Conservation (phyloP, 2,888 invertebrate genomes). For the Imbricaverruca yamaguchii region DNA sequence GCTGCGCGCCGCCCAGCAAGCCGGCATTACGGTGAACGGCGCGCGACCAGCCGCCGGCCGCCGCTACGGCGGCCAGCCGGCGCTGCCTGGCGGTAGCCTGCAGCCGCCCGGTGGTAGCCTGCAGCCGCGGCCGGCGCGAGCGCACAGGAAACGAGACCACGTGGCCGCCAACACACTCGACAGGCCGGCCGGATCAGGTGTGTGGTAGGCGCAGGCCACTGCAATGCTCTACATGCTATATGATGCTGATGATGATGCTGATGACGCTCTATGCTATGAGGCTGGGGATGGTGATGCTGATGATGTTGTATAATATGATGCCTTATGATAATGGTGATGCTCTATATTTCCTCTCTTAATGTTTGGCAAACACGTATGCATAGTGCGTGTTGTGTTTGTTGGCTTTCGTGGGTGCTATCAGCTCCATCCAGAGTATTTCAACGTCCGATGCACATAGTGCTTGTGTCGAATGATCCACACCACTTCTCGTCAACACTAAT, state of each 20-base stretch:
- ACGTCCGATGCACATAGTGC: too few species aligned
- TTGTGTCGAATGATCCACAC: too few species aligned
- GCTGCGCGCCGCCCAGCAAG: not conserved
- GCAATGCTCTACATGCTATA: too few species aligned
- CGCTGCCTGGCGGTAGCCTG: not conserved
- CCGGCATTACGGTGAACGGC: conserved; percentile 3
- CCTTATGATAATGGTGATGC: not conserved
- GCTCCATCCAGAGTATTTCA: too few species aligned
- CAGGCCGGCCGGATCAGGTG: not conserved
- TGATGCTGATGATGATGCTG: too few species aligned
- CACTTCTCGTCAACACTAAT: too few species aligned
- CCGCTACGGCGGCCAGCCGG: not conserved
- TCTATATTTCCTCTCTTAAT: not conserved
- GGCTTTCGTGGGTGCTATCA: too few species aligned
- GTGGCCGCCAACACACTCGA: not conserved
- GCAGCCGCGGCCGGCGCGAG: not conserved
- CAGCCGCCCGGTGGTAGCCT: not conserved
- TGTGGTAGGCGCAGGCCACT: not conserved
- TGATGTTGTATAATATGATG: not conserved
- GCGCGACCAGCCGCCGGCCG: not conserved
- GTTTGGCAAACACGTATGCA: not conserved
- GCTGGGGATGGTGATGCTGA: not conserved
- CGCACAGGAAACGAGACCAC: not conserved
- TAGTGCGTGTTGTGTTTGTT: too few species aligned
- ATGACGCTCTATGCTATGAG: too few species aligned